Conservation (phyloP, 2,888 invertebrate species). For the Pyrgus malvae region DNA sequence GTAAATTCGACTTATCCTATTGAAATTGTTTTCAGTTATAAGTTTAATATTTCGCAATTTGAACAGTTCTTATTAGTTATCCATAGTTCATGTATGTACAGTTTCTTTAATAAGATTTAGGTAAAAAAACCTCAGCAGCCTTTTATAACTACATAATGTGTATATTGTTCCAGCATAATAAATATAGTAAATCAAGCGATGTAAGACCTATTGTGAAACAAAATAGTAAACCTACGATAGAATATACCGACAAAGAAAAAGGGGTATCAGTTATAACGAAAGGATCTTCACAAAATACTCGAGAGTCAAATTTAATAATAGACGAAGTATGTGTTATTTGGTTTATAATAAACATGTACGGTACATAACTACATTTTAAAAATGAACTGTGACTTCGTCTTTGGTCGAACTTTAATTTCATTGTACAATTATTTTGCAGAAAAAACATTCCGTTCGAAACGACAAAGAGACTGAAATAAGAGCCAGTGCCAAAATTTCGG, state of each 20-base stretch:
- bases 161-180: constrained; percentile 39
- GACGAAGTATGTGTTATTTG: constrained; percentile 48
- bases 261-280: constrained; percentile 37
- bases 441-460: constrained; percentile 52
- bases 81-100: too few species aligned
- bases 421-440: constrained; percentile 42
- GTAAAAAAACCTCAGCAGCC: too few species aligned
- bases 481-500: constrained; percentile 63
- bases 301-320: constrained; percentile 42
- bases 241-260: constrained; percentile 45
- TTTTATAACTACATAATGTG: background rate
- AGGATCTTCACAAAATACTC: constrained; percentile 38
- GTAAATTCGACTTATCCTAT: too few species aligned
- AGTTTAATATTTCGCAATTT: too few species aligned
- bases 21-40: too few species aligned
- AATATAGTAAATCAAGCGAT: constrained; percentile 51
- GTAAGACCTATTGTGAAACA: constrained; percentile 48
- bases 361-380: too few species aligned
- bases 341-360: too few species aligned
- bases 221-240: constrained; percentile 41
- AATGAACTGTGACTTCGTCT: too few species aligned
- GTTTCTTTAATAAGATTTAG: too few species aligned
- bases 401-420: background rate
- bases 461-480: constrained; percentile 54
- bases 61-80: too few species aligned